Conservation (phyloP, 2,797 vertebrate genomes). For the Poeciliopsis gracilis region DNA sequence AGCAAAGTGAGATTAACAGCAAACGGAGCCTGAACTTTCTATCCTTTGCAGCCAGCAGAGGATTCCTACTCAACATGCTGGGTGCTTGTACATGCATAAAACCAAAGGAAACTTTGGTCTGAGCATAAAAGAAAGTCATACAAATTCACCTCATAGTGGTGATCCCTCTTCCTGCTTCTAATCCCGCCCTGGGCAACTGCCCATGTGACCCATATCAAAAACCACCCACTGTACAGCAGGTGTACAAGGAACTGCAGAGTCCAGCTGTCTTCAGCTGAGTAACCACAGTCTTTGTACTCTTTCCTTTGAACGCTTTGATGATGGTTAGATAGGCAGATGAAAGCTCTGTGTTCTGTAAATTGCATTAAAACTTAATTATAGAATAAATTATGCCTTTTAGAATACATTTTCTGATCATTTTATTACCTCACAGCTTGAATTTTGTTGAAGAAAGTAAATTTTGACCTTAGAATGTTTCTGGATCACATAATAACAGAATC, state of each 20-base stretch:
- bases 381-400: not conserved
- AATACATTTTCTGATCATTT: not conserved
- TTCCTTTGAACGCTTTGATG: not conserved
- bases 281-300: not conserved
- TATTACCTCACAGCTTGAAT: not conserved
- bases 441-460: too few species aligned
- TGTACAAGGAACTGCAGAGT: not conserved
- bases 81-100: not conserved
- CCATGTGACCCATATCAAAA: not conserved
- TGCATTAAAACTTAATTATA: not conserved
- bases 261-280: not conserved
- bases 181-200: not conserved
- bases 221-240: not conserved
- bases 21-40: not conserved
- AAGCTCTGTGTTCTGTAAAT: not conserved
- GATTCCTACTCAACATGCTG: not conserved
- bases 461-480: too few species aligned
- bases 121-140: not conserved
- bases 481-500: too few species aligned
- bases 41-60: not conserved
- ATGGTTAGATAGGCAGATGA: not conserved
- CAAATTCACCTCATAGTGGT: not conserved
- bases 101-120: not conserved
- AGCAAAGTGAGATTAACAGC: not conserved
- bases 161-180: not conserved